phyloP scores from a whole-genome alignment of 2,113 vertebrate genomes.

The Promerops cafer region DNA sequence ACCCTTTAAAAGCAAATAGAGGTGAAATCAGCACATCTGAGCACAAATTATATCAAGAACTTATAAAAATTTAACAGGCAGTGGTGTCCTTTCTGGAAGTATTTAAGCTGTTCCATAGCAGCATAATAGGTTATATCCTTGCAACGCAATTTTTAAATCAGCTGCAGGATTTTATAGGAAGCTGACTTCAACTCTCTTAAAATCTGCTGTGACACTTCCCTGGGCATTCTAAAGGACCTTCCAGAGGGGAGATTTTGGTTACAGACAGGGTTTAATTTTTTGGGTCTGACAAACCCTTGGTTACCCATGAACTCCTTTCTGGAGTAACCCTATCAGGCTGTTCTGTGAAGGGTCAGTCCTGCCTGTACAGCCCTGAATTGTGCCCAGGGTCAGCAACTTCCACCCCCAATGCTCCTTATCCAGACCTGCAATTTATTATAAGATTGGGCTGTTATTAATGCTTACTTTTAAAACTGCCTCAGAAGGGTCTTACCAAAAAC shows the following conservation, averaged over 20 bases:
- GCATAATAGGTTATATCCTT: neutral
- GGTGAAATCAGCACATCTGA: neutral
- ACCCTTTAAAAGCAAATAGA: neutral
- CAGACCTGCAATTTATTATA: neutral
- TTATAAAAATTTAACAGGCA: neutral
- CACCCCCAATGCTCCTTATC: rapidly evolving
- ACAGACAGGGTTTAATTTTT: neutral
- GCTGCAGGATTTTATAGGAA: neutral
- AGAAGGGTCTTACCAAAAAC: neutral
- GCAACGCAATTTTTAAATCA: neutral
- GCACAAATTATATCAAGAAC: neutral
- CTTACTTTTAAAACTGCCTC: neutral
- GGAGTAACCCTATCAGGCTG: rapidly evolving
- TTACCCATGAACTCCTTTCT: neutral
- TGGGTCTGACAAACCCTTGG: neutral
- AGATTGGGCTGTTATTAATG: neutral
- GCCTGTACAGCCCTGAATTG: rapidly evolving
- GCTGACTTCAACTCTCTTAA: neutral
- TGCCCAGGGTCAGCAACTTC: neutral
- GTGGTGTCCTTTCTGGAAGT: neutral
- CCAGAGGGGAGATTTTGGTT: neutral
- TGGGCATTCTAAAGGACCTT: neutral
- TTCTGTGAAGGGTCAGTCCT: neutral
- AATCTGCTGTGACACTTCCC: neutral
- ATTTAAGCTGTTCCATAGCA: neutral